Percentiles rank a stretch among this genome's conserved stretches.
Evolutionary conservation across 2,888 invertebrate genomes (phyloP).

Genomic region (Drosophila vallismaia): DNA sequence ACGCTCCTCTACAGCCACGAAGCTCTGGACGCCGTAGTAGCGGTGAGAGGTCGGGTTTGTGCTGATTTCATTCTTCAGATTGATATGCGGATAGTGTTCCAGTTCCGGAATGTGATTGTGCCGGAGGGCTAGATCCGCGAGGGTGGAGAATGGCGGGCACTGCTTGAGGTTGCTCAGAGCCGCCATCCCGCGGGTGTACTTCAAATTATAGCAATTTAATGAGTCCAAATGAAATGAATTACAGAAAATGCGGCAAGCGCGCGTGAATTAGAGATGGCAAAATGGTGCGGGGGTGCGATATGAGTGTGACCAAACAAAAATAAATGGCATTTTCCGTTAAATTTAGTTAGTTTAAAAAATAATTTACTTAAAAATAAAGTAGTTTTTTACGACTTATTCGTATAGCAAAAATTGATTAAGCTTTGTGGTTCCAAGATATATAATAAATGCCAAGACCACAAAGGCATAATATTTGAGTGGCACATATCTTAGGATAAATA

Average conservation of each 20-base stretch:
- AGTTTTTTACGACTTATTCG: background rate
- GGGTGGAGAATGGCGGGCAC: conserved; percentile 41
- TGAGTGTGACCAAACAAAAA: background rate
- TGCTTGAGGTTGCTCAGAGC: conserved; percentile 54
- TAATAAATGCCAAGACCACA: too few relatives aligned
- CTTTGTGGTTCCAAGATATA: background rate
- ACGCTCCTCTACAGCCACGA: conserved; percentile 88
- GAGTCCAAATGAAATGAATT: background rate
- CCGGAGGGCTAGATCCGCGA: conserved; percentile 3
- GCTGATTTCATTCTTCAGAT: conserved; percentile 87
- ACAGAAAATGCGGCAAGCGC: conserved; percentile 1
- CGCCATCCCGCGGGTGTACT: conserved; percentile 48
- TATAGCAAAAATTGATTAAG: background rate
- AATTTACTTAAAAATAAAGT: background rate
- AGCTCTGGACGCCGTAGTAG: conserved; percentile 60
- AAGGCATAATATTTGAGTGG: too few relatives aligned
- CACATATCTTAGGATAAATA: too few relatives aligned
- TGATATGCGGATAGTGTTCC: conserved; percentile 88
- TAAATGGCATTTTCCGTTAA: background rate
- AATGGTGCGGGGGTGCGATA: background rate
- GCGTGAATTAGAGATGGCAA: background rate
- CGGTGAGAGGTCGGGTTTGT: conserved; percentile 84
- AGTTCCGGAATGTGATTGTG: conserved; percentile 82
- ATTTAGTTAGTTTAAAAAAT: background rate
- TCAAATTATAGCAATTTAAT: background rate